These are phyloP conservation scores for Orchestia grillus DNA, from an alignment of 1,140 invertebrate genomes.

Conservation along the genomic window DNA sequence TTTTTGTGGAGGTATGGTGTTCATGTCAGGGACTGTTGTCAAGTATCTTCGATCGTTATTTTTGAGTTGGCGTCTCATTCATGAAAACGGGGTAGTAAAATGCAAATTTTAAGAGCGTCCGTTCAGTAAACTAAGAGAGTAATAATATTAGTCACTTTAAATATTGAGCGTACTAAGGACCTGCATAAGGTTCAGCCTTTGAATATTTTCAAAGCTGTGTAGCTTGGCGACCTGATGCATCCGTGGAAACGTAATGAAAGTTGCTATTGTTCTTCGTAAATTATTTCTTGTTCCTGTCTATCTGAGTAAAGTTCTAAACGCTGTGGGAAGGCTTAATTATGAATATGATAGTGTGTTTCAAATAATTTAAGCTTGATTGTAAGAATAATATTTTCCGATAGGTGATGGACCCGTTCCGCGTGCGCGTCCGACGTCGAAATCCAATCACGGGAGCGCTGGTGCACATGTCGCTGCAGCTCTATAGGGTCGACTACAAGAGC, in stretches of 20 bases:
- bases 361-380: neutral
- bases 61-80: neutral
- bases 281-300: neutral
- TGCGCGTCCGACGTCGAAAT: constrained; percentile 90
- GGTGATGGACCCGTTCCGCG: constrained; percentile 95
- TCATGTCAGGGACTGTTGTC: no score
- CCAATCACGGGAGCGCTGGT: constrained; percentile 82
- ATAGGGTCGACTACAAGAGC: constrained; percentile 98
- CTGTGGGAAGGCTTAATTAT: neutral
- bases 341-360: neutral
- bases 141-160: neutral
- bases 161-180: neutral
- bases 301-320: neutral
- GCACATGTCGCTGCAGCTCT: constrained; percentile 98
- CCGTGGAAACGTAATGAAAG: neutral
- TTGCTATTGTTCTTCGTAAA: neutral
- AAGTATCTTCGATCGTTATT: neutral
- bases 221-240: no score
- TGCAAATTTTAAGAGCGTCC: neutral
- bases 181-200: neutral
- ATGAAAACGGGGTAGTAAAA: neutral
- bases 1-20: no score
- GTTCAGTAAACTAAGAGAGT: neutral
- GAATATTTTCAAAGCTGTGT: no score
- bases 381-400: constrained; percentile 76